Evolutionary conservation across 1,140 invertebrate genomes (phyloP).

Genomic region (Lucilia cuprina): DNA sequence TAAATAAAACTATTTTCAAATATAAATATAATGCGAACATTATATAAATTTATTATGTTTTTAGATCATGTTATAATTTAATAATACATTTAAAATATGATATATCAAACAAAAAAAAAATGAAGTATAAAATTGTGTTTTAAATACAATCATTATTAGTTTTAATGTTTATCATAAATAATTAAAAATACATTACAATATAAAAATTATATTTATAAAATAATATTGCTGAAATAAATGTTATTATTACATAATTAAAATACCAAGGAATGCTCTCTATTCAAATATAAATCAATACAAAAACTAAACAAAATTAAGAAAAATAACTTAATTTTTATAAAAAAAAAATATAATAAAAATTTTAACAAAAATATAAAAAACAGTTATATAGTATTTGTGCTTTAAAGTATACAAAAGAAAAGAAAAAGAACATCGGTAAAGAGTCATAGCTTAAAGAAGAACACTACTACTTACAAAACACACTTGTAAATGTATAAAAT

Average conservation of each 20-base stretch:
- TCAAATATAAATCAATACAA: not conserved
- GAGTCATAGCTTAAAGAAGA: not conserved
- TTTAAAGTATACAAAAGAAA: not conserved
- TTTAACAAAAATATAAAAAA: not conserved
- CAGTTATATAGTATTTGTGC: slow-evolving; percentile 1
- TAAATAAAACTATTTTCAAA: too few species aligned
- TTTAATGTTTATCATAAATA: not conserved
- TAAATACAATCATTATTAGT: not conserved
- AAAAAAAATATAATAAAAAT: not conserved
- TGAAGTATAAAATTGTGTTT: not conserved
- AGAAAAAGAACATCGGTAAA: not conserved
- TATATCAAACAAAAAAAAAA: too few species aligned
- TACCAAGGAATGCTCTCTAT: not conserved
- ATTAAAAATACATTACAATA: not conserved
- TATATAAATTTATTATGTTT: not conserved
- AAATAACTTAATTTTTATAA: not conserved
- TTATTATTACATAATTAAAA: not conserved
- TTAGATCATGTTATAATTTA: not conserved
- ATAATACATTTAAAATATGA: not conserved
- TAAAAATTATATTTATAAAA: not conserved
- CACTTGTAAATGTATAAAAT: not conserved
- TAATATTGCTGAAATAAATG: not conserved
- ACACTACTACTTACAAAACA: not conserved
- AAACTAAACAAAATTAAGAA: too few species aligned
- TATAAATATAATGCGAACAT: not conserved